phyloP scores from a whole-genome alignment of 2,797 vertebrate genomes.

The Anguilla pacifica region DNA sequence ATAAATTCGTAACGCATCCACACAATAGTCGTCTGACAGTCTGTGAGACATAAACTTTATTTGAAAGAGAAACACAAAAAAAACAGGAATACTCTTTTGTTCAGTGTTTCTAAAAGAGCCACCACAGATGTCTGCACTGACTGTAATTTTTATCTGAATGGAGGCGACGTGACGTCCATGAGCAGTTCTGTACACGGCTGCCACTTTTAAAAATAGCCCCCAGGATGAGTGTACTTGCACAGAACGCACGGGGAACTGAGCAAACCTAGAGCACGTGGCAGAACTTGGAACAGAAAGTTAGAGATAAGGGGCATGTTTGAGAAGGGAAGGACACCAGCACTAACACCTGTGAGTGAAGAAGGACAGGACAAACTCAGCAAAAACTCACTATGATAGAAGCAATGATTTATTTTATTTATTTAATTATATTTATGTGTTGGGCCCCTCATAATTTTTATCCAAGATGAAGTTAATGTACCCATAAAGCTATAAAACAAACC shows the following conservation, averaged over 20 bases:
- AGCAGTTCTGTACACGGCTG: not conserved
- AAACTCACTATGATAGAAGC: not conserved
- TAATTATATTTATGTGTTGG: not conserved
- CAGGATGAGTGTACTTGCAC: not conserved
- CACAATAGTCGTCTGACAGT: not conserved
- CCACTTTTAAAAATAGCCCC: constrained; percentile 10
- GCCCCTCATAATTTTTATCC: not conserved
- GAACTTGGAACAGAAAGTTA: not conserved
- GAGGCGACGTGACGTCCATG: not conserved
- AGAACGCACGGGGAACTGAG: not conserved
- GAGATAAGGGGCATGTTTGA: not conserved
- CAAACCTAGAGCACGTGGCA: not conserved
- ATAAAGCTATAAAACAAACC: not conserved
- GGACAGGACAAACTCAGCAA: not conserved
- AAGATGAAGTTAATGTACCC: not conserved
- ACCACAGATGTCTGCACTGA: not conserved
- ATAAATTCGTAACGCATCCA: not conserved
- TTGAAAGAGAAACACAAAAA: not conserved
- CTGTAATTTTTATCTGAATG: not conserved
- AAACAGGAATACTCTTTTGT: not conserved
- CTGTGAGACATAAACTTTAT: not conserved
- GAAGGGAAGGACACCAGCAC: not conserved
- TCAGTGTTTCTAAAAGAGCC: not conserved
- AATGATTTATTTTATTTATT: not conserved
- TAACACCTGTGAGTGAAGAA: not conserved